Evolutionary conservation across 92 coral and sea anemone genomes (phyloP).

Genomic region (Nematostella vectensis): DNA sequence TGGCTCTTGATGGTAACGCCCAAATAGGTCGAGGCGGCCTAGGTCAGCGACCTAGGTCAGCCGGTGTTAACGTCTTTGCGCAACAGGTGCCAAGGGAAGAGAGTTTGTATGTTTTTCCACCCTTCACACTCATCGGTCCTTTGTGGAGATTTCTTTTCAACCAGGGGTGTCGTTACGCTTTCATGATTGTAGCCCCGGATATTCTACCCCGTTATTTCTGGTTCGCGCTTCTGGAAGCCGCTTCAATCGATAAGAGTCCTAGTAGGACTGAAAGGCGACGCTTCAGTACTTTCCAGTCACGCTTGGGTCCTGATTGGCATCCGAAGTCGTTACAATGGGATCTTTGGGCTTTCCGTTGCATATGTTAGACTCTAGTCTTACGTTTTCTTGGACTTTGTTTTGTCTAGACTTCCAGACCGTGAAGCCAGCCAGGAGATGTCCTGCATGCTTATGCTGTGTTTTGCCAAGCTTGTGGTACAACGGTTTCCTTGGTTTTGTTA

Average conservation of each 20-base stretch:
- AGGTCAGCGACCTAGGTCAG: too few relatives aligned
- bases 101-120: too few relatives aligned
- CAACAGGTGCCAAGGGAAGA: too few relatives aligned
- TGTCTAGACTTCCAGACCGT: conserved; percentile 1
- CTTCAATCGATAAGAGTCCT: conserved; percentile 4
- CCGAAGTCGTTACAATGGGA: conserved; percentile 10
- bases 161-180: conserved; percentile 3
- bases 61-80: too few relatives aligned
- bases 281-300: conserved; percentile 23
- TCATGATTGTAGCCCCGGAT: conserved; percentile 3
- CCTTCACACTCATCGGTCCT: too few relatives aligned
- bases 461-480: conserved; percentile 19
- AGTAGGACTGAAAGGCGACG: conserved; percentile 12
- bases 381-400: too few relatives aligned
- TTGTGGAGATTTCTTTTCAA: too few relatives aligned
- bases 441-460: conserved; percentile 9
- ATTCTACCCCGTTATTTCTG: conserved; percentile 8
- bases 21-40: too few relatives aligned
- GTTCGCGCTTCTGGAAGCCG: conserved; percentile 10
- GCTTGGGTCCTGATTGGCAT: too few relatives aligned
- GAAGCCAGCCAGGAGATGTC: conserved; percentile 15
- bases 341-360: conserved; percentile 17
- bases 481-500: not conserved
- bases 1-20: too few relatives aligned
- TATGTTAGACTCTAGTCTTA: too few relatives aligned